Conservation (phyloP, 2,113 vertebrate genomes). For the Athene cunicularia region DNA sequence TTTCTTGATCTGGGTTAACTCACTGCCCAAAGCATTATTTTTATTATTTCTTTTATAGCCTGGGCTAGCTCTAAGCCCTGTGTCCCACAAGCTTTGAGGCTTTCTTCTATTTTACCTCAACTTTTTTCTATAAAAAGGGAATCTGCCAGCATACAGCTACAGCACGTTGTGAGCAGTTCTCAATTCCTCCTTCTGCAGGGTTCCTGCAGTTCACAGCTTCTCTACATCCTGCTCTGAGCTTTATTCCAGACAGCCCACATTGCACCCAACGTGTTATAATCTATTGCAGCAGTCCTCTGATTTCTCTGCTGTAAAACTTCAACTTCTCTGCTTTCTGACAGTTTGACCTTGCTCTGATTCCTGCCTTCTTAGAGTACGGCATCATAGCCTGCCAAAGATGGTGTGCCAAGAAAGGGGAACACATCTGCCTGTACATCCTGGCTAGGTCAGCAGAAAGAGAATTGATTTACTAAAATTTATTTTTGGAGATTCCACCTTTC, state of each 20-base stretch:
- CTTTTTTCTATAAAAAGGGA: neutral
- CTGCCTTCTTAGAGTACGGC: neutral
- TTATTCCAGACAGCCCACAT: neutral
- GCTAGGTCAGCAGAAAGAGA: neutral
- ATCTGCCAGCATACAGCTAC: neutral
- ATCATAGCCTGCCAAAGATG: neutral
- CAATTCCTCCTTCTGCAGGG: neutral
- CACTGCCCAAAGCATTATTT: neutral
- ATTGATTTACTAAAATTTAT: neutral
- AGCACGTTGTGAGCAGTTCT: neutral
- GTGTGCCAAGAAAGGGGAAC: neutral
- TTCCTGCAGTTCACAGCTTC: neutral
- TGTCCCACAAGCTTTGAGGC: neutral
- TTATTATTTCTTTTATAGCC: neutral
- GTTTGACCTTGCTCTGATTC: slow-evolving; percentile 27
- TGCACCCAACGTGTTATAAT: neutral
- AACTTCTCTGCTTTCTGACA: slow-evolving; percentile 5
- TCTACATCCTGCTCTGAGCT: neutral
- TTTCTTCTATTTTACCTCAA: neutral
- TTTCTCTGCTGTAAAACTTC: neutral
- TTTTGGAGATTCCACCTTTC: neutral
- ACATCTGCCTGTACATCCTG: neutral
- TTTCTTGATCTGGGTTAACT: neutral
- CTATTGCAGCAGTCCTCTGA: neutral
- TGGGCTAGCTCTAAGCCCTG: neutral